Evolutionary conservation across 2,113 vertebrate species (phyloP).

Genomic region (Nibea coibor): DNA sequence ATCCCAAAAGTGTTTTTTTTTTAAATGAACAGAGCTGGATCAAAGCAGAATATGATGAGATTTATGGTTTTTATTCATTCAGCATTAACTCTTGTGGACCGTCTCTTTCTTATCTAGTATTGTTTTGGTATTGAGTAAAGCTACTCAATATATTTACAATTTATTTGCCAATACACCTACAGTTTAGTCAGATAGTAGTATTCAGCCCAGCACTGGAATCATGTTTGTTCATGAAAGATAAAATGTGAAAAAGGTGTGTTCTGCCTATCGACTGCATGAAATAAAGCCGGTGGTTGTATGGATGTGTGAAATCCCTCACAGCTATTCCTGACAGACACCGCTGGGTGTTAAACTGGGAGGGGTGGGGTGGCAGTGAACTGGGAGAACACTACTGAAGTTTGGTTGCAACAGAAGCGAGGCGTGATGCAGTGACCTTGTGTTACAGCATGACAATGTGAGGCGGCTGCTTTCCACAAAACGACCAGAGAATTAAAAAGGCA

Average conservation of each 20-base stretch:
- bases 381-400: slow-evolving; percentile 18
- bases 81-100: too few species aligned
- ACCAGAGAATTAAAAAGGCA: slow-evolving; percentile 14
- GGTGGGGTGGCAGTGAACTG: slow-evolving; percentile 5
- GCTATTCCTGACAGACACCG: slow-evolving; percentile 61
- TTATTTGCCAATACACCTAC: not conserved
- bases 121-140: too few species aligned
- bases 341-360: slow-evolving; percentile 37
- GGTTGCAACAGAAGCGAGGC: not conserved
- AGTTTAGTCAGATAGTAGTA: not conserved
- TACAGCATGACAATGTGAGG: slow-evolving; percentile 15
- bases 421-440: slow-evolving; percentile 41
- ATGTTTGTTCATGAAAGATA: not conserved
- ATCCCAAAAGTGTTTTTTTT: too few species aligned
- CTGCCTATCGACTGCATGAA: not conserved
- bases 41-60: too few species aligned
- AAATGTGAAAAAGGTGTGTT: not conserved
- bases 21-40: too few species aligned
- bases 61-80: too few species aligned
- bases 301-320: slow-evolving; percentile 28
- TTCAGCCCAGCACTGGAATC: not conserved
- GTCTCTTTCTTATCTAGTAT: too few species aligned
- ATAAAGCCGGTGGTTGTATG: not conserved
- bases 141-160: not conserved
- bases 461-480: slow-evolving; percentile 9